A percentile compares a stretch with the other conserved stretches of the same genome.
Evolutionary conservation across 2,888 invertebrate species (phyloP).

Genomic region (Pterostichus madidus): DNA sequence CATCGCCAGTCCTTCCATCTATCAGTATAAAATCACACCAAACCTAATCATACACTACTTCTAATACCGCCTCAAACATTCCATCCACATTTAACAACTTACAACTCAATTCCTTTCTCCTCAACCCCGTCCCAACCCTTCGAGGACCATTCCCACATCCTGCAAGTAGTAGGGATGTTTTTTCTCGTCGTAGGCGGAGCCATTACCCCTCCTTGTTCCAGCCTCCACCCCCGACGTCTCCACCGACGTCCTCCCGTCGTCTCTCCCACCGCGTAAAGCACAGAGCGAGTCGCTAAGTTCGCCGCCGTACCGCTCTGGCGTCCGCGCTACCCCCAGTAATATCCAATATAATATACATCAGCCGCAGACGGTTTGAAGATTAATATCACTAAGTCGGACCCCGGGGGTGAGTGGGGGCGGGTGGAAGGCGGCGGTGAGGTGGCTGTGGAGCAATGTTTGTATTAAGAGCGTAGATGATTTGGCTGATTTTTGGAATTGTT

Average conservation of each 20-base stretch:
- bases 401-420: neutral
- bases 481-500: neutral
- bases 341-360: constrained; percentile 78
- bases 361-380: constrained; percentile 76
- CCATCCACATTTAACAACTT: too few species aligned
- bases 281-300: too few species aligned
- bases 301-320: too few species aligned
- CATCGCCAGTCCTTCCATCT: too few species aligned
- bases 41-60: too few species aligned
- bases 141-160: too few species aligned
- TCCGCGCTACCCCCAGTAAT: constrained; percentile 70
- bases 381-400: constrained; percentile 75
- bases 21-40: too few species aligned
- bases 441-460: neutral
- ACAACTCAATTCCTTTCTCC: too few species aligned
- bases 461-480: neutral
- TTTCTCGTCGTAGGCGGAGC: neutral
- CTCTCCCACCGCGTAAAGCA: too few species aligned
- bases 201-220: neutral
- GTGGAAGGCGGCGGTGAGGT: neutral
- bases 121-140: too few species aligned
- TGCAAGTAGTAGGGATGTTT: neutral
- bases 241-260: too few species aligned
- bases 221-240: neutral
- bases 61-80: too few species aligned